Evolutionary conservation across 1,140 invertebrate species (phyloP), one percentile per base, ranked within the genome.

Genomic region (Achatina immaculata): DNA sequence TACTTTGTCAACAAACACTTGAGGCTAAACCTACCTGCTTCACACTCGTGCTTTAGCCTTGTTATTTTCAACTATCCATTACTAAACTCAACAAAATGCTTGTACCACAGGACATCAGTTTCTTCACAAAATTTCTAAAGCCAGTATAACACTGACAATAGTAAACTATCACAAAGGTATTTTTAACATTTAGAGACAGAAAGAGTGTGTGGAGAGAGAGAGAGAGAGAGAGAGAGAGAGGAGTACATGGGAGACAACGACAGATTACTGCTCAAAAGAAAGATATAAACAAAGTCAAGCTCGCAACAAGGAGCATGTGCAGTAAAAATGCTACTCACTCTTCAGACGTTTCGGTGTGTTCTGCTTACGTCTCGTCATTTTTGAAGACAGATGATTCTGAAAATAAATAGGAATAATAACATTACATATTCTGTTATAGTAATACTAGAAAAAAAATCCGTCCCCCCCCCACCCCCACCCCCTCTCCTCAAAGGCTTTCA

Each of bases 341-440:
- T 78, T 78, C n/a, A 78, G 62, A 28, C 76, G 58, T 43, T 78
- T 78, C 36, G 76, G 76, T 68, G 76, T 62, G 42, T 66, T 66
- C 43, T 78, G 76, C 31, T 78, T 78, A 34, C 76, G 36, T 24
- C 76, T 40, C 28, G 76, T 78, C 76, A 78, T 78, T 40, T 76
- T 76, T 28, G n/a, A 58, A 4, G 31, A 55, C 36, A 24, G 36
- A 3, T 6, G 36, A 24, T 36, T 76, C 74, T 76, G 74, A 51
- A 43, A 34, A 7, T 7, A 28, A 71, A 68, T 16, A 31, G 11
- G 24, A 45, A 9, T 7, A 9, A 45, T 9, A 45, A 45, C 43
- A 45, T 45, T 45, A 7, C 19, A 7, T 9, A n/a, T n/a, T n/a
- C n/a, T n/a, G n/a, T n/a, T n/a, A n/a, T n/a, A n/a, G n/a, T n/a